A percentile compares a stretch with the other conserved stretches of the same genome.
phyloP scores from a whole-genome alignment of 2,888 invertebrate species.

The Iphiclides podalirius region DNA sequence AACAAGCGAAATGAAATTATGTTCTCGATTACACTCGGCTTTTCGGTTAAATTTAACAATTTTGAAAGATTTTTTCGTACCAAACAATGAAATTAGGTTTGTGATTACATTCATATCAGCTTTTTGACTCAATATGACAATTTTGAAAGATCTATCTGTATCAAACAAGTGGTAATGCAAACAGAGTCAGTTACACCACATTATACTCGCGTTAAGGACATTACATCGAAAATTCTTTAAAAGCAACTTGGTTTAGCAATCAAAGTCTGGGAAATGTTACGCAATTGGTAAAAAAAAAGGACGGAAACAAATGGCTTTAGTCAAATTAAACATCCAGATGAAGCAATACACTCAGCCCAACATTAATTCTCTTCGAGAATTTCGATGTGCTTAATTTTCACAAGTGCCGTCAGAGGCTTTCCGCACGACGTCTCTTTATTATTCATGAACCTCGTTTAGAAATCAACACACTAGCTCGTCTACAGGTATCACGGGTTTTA shows the following conservation, averaged over 20 bases:
- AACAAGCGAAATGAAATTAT: not conserved
- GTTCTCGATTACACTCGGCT: not conserved
- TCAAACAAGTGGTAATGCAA: no score
- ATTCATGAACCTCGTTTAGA: constrained; percentile 9
- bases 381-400: not conserved
- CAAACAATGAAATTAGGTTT: no score
- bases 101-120: no score
- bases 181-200: no score
- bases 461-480: constrained; percentile 1
- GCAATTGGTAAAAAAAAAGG: not conserved
- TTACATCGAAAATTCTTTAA: not conserved
- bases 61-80: no score
- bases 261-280: not conserved
- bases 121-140: no score
- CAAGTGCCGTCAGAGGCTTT: not conserved
- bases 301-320: not conserved
- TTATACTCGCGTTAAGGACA: no score
- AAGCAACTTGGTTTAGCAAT: not conserved
- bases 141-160: no score
- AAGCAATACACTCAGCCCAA: not conserved
- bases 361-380: not conserved
- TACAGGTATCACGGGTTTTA: not conserved
- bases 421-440: constrained; percentile 4
- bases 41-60: not conserved
- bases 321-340: not conserved